These are phyloP conservation scores for Simalia tracyae DNA, from an alignment of 2,797 vertebrate genomes.

Conservation along the genomic window DNA sequence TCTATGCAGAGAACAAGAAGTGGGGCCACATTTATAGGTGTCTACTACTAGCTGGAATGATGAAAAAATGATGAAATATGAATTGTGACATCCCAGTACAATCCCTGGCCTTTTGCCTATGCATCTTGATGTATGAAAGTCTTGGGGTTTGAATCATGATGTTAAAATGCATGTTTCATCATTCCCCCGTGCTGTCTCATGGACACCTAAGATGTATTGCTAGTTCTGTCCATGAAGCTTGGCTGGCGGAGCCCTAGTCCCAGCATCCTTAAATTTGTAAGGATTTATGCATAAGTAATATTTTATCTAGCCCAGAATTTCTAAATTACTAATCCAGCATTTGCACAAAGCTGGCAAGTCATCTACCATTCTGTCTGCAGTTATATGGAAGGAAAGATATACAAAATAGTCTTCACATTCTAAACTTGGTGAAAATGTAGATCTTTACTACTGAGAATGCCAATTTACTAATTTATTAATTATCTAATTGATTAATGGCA, in stretches of 20 bases:
- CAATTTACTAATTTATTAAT: not conserved
- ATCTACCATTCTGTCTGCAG: not conserved
- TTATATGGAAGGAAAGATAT: not conserved
- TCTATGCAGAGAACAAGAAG: not conserved
- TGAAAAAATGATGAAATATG: not conserved
- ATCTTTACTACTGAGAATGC: not conserved
- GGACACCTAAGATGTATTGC: not conserved
- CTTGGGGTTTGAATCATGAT: not conserved
- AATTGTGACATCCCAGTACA: not conserved
- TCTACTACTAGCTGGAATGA: not conserved
- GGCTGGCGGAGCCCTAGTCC: not conserved
- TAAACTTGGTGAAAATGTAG: not conserved
- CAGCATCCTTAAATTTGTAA: not conserved
- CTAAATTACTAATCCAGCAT: not conserved
- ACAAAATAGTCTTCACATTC: not conserved
- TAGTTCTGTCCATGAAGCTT: not conserved
- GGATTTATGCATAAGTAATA: not conserved
- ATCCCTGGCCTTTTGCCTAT: not conserved
- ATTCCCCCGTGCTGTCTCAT: not conserved
- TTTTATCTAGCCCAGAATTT: not conserved
- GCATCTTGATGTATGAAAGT: not conserved
- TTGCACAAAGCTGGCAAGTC: not conserved
- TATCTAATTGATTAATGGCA: not conserved
- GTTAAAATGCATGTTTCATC: not conserved
- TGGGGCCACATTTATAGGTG: not conserved